A percentile compares a stretch with the other conserved stretches of the same genome.
Evolutionary conservation across 2,888 invertebrate genomes (phyloP).

Genomic region (Monoplex corrugatus): DNA sequence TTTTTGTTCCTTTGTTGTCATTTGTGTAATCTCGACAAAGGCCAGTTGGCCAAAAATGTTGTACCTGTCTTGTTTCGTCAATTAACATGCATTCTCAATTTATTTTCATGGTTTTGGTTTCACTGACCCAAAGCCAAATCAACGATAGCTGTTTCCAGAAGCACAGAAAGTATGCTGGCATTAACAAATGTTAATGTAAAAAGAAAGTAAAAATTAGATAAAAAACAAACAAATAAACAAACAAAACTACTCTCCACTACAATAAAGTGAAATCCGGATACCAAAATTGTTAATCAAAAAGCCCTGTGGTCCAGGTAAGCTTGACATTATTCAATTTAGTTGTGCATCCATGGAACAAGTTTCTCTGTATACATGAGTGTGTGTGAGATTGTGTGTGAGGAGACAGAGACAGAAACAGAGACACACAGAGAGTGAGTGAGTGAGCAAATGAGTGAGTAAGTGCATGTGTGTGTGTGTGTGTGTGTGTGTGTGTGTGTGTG

Average conservation of each 20-base stretch:
- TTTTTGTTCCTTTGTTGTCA: too few relatives aligned
- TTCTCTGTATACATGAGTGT: not conserved
- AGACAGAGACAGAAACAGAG: too few relatives aligned
- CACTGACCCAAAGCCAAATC: not conserved
- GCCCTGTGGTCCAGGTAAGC: not conserved
- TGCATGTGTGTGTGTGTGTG: not conserved
- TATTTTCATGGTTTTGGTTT: too few relatives aligned
- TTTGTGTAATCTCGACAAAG: too few relatives aligned
- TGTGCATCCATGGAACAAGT: not conserved
- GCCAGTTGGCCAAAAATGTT: too few relatives aligned
- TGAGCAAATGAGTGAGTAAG: too few relatives aligned
- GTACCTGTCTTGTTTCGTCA: too few relatives aligned
- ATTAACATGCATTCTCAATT: too few relatives aligned
- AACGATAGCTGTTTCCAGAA: not conserved
- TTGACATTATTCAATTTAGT: not conserved
- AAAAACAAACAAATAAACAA: not conserved
- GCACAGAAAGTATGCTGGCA: too few relatives aligned
- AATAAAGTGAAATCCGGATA: too few relatives aligned
- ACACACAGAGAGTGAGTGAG: not conserved
- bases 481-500: not conserved
- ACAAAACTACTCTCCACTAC: not conserved
- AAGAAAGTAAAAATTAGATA: not conserved
- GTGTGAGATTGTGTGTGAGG: not conserved
- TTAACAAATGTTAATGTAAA: too few relatives aligned
- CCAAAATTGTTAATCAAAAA: not conserved